Evolutionary conservation across 1,140 invertebrate species (phyloP), one percentile per base, ranked within the genome.

Genomic region (Planococcus citri): DNA sequence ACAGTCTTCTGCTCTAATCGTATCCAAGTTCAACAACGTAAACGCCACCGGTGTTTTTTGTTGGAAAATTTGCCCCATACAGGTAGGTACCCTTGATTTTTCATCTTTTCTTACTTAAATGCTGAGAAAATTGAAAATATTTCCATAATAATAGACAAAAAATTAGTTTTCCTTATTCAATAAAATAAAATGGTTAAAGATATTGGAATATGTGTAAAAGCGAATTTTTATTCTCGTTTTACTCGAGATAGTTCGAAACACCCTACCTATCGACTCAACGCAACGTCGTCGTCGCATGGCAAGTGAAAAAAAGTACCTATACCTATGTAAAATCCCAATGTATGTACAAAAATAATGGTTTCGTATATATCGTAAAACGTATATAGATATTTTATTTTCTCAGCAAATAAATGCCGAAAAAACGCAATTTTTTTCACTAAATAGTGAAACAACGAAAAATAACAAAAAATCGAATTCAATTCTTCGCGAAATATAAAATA

Each of bases 391-490:
- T 51, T 51, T 51, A 51, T 51, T 51, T 51, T 14, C 41, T 51
- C 41, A 17, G 17, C 29, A 12, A 33, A 33, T 33, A 33, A 33
- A 51, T 51, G 41, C n/a, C 41, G 41, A 17, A 20, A 37, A 51
- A 51, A 51, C 41, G 41, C 41, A 51, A 51, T 51, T 51, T 51
- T 51, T 51, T 51, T 51, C n/a, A n/a, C n/a, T 33, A 33, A 51
- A 51, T 51, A n/a, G 41, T 20, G 41, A 51, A 20, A 12, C 10
- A 51, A 51, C n/a, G n/a, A n/a, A n/a, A n/a, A n/a, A n/a, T n/a
- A n/a, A n/a, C n/a, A 14, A 6, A n/a, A 51, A 51, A 51, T 51
- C 17, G 6, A 51, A 51, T 51, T 51, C 41, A 51, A 51, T 51
- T 51, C 41, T 14, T 51, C 41, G 41, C 17, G 41, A 51, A 51